Base-by-base conservation (phyloP, 2,113 vertebrate species). In the Clarias magur region DNA sequence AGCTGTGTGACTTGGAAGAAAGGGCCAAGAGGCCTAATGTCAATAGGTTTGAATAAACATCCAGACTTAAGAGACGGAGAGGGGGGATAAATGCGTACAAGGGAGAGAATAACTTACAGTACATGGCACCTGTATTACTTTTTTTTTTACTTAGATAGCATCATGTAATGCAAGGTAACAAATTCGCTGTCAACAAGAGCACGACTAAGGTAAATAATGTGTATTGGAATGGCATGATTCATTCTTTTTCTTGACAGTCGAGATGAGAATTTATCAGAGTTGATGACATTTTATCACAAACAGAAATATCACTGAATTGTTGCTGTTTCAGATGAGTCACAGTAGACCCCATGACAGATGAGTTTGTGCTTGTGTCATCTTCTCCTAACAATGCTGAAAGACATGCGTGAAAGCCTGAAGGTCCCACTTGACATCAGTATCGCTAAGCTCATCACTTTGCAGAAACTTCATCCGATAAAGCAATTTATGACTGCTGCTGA, bases 401-500 rank as follows among this genome's bases (percentile, higher is more conserved):
- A 12, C 60, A 86, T 48, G 48, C 48, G 48, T 48, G 48, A 48
- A 48, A 48, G 30, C 63, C 81, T 73, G 42, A 75, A 79, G 56
- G 17, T 27, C 30, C 10, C 93, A 93, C 93, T 88, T 88, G 93
- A 95, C 86, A 94, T 89, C 82, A 3, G 87, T 90, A 91, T 90
- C 53, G 93, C 95, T 95, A 93, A 95, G 92, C 93, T 95, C 94
- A 95, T 94, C 94, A 92, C 91, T 93, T 92, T 93, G 89, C 93
- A 90, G 92, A 93, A 94, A 94, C 93, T 93, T 93, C 90, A 93
- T 94, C 95, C 95, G 95, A 93, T 94, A 93, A 95, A 95, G 94
- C 90, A 94, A 94, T 95, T 95, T 95, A 95, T 94, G 94, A 92
- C 93, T 93, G 91, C 91, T 95, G 93, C 92, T 93, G 93, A 95